Base-by-base conservation (phyloP, 2,797 vertebrate genomes). In the Pampus argenteus region DNA sequence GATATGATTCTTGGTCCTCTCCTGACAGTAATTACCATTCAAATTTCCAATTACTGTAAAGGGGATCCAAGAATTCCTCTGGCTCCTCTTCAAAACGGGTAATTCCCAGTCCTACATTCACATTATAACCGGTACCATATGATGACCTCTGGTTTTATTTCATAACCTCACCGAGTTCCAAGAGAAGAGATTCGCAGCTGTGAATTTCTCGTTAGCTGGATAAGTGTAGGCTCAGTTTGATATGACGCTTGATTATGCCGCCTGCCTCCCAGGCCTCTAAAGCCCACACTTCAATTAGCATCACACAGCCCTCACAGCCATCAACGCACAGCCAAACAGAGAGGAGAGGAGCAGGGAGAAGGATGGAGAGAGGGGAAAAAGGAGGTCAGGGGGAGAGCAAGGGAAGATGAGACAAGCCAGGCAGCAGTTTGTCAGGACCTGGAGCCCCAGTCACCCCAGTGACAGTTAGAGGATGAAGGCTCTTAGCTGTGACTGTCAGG, bases 81-180 rank as follows among this genome's bases (percentile, higher is more conserved):
- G 85, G 77, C 85, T 82, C 58, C 38, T 82, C 82, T 84, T 88
- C 67, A 87, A 81, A 85, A 86, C 57, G 62, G 62, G 63, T 85
- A 77, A 88, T 89, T 92, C 84, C 83, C 81, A 68, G 49, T 10
- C 71, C 82, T 88, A 66, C 66, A 61, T 78, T 86, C 75, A 70
- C 76, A 78, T 88, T 81, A 78, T 81, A 90, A 90, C 76, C 44
- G 56, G 78, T 49, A 82, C 83, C 84, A 82, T 84, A 81, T 87
- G 83, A 88, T 88, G 91, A 91, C 88, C 87, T 74, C 85, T 91
- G 86, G 78, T 84, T 92, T 89, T 85, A 88, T 82, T 90, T 88
- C 76, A 57, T 76, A 89, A 89, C 82, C 82, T 86, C 68, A 7
- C 74, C 5, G 9, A 75, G 69, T 87, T 86, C 71, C 69, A 66